Evolutionary conservation across 2,888 invertebrate species (phyloP).

Genomic region (Caenorhabditis virilis): DNA sequence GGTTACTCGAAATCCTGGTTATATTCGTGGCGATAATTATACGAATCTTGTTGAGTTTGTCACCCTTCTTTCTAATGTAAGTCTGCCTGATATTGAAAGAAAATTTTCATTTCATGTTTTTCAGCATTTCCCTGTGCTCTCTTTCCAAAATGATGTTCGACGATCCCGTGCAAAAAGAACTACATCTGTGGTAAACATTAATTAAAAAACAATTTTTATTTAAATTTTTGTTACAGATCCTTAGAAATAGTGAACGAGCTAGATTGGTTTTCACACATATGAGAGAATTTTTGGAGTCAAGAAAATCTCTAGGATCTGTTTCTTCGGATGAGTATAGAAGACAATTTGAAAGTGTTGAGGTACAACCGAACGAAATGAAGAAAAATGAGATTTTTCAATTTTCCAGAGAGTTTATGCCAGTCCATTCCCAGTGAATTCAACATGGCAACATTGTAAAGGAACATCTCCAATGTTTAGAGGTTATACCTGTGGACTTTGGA

Average conservation of each 20-base stretch:
- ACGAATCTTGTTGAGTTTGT: slow-evolving; percentile 64
- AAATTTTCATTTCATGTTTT: slow-evolving; percentile 16
- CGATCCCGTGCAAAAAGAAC: slow-evolving; percentile 46
- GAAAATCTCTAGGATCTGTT: slow-evolving; percentile 47
- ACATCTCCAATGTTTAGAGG: slow-evolving; percentile 71
- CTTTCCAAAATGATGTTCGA: slow-evolving; percentile 56
- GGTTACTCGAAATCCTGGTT: slow-evolving; percentile 50
- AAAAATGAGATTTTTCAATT: background rate
- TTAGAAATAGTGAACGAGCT: slow-evolving; percentile 63
- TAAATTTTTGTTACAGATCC: slow-evolving; percentile 44
- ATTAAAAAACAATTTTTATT: background rate
- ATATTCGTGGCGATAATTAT: slow-evolving; percentile 61
- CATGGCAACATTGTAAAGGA: slow-evolving; percentile 67
- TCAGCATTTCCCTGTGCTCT: slow-evolving; percentile 65
- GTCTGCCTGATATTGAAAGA: slow-evolving; percentile 7
- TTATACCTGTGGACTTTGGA: slow-evolving; percentile 89
- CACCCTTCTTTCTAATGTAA: slow-evolving; percentile 61
- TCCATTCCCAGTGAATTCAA: slow-evolving; percentile 65
- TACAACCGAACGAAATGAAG: slow-evolving; percentile 6
- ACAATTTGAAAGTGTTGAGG: slow-evolving; percentile 65
- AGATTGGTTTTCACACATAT: slow-evolving; percentile 63
- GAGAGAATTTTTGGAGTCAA: slow-evolving; percentile 56
- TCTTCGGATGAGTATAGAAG: slow-evolving; percentile 59
- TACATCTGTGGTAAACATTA: slow-evolving; percentile 44
- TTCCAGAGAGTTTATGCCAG: slow-evolving; percentile 60